Evolutionary conservation across 2,113 vertebrate species (phyloP).

Genomic region (Carollia perspicillata): DNA sequence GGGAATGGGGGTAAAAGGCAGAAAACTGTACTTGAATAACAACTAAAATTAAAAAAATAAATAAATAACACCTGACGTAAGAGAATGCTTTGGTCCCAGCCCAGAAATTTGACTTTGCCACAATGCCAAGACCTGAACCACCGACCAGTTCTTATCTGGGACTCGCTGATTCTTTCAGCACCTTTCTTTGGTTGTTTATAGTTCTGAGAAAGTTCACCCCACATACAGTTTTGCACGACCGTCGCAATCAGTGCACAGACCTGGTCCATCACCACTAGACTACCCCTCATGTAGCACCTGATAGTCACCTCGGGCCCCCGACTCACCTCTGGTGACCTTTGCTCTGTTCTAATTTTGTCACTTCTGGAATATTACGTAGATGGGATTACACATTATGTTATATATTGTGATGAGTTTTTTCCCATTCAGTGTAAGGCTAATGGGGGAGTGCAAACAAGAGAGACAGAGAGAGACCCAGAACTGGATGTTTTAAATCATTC

Average conservation of each 20-base stretch:
- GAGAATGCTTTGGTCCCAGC: no score
- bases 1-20: no score
- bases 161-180: neutral
- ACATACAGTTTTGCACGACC: neutral
- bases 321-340: no score
- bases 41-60: no score
- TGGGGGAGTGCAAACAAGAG: no score
- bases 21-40: no score
- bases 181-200: neutral
- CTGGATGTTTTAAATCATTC: neutral
- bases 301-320: fast-evolving
- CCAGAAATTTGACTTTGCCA: neutral
- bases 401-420: neutral
- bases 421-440: neutral
- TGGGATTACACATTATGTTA: neutral
- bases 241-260: neutral
- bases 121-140: neutral
- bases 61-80: neutral
- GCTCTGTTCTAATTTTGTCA: neutral
- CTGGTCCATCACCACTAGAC: neutral
- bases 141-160: neutral
- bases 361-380: neutral
- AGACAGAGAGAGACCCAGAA: neutral
- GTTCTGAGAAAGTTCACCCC: neutral
- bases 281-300: no score